Base-by-base conservation (phyloP, 1,140 invertebrate genomes). In the Camponotus vicinus region DNA sequence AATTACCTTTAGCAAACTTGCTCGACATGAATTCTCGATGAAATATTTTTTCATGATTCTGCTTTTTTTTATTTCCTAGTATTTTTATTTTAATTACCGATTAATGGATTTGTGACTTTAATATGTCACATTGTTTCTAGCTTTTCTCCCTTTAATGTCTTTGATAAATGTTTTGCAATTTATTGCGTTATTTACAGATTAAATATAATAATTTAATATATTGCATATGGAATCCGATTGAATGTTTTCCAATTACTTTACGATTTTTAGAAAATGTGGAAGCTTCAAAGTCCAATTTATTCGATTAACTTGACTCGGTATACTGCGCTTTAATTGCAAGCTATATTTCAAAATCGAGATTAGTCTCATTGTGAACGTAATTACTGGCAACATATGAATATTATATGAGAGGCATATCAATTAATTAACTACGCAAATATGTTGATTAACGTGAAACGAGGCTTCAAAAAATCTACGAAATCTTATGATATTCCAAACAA, bases 301-400 rank as follows among this genome's bases (percentile, higher is more conserved):
- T 40, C 79, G 55, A 59, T 52, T 52, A 61, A 73, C 40, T 71
- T 82, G 79, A 82, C n/a, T 69, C 40, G 4, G 7, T 42, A 55
- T 45, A 15, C 11, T 6, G 40, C 32, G 69, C 55, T 83, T 75
- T 63, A 75, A 83, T 75, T 75, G 79, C 78, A 76, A 64, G 63
- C 73, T 37, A 57, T 52, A 70, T 75, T 73, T 79, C 71, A 57
- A 27, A 27, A 32, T 57, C 55, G 70, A 45, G 86, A 91, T 91
- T 89, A 88, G 91, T 91, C 79, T 91, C 78, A 91, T 91, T 88
- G 86, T 91, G 86, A 80, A 45, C 42, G 59, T 91, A 86, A 91
- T 91, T 87, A 86, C 67, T 69, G 64, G 69, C 64, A 66, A 71
- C 37, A 52, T 52, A 57, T 63, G 37, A 55, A 86, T 86, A 83